Conservation (phyloP, 2,113 vertebrate species). For the Aleadryas rufinucha region DNA sequence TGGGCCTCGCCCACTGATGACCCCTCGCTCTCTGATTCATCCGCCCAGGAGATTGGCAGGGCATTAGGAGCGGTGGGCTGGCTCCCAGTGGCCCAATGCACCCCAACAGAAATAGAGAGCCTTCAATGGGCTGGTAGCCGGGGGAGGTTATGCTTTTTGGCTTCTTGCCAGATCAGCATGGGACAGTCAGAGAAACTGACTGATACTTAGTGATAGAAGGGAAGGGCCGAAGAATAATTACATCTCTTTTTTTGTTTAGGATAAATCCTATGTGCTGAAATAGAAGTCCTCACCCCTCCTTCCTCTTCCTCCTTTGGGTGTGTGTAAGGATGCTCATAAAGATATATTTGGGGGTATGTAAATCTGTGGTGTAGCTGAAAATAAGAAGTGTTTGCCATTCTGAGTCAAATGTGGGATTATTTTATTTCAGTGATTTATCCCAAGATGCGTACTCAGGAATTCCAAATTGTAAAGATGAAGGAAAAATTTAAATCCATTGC, state of each 20-base stretch:
- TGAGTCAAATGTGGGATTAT: background rate
- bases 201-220: background rate
- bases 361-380: background rate
- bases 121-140: background rate
- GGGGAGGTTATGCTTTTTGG: background rate
- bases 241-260: background rate
- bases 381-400: background rate
- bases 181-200: background rate
- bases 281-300: rapidly evolving
- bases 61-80: too few species aligned
- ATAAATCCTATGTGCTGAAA: background rate
- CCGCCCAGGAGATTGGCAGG: too few species aligned
- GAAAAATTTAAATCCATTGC: background rate
- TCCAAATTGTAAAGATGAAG: background rate
- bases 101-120: background rate
- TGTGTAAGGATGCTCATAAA: background rate
- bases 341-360: background rate
- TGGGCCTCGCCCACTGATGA: too few species aligned
- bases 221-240: background rate
- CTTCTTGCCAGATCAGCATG: background rate
- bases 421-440: background rate
- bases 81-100: too few species aligned
- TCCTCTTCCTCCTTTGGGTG: background rate
- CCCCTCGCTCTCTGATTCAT: too few species aligned
- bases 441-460: background rate